Percentiles rank a stretch among this genome's conserved stretches.
phyloP scores from a whole-genome alignment of 2,888 invertebrate genomes.

The Dione vanillae region DNA sequence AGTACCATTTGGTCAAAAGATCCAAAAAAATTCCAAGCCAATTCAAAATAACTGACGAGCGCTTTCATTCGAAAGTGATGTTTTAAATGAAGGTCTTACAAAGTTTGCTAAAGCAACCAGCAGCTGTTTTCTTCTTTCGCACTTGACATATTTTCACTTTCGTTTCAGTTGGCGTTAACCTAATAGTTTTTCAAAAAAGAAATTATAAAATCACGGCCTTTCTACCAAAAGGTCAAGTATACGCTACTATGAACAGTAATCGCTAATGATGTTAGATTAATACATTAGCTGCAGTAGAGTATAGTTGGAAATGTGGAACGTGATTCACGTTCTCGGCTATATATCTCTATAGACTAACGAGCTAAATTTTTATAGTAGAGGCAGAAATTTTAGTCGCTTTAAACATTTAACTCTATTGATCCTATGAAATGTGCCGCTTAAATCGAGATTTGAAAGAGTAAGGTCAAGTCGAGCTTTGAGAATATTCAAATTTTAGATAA shows the following conservation, averaged over 20 bases:
- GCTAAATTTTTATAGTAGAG: not conserved
- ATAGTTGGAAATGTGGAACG: not conserved
- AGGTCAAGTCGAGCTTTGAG: constrained; percentile 35
- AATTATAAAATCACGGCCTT: constrained; percentile 53
- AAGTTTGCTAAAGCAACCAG: constrained; percentile 40
- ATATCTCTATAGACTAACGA: constrained; percentile 20
- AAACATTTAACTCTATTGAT: constrained; percentile 39
- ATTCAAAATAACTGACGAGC: constrained; percentile 24
- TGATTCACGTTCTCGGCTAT: constrained; percentile 1
- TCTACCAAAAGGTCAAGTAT: constrained; percentile 54
- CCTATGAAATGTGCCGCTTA: constrained; percentile 16
- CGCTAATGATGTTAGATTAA: constrained; percentile 13
- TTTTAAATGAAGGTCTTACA: constrained; percentile 39
- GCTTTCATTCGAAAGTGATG: constrained; percentile 42
- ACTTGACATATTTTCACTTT: constrained; percentile 80
- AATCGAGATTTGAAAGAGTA: constrained; percentile 27
- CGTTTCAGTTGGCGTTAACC: constrained; percentile 54
- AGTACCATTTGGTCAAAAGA: not conserved
- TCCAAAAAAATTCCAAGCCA: constrained; percentile 26
- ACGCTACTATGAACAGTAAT: constrained; percentile 1
- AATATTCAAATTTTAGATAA: constrained; percentile 26
- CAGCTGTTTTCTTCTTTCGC: constrained; percentile 49
- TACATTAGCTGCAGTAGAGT: constrained; percentile 7
- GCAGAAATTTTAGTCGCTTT: constrained; percentile 43
- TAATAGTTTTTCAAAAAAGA: constrained; percentile 50